phyloP scores from a whole-genome alignment of 2,797 vertebrate species.

The Chrosomus eos region DNA sequence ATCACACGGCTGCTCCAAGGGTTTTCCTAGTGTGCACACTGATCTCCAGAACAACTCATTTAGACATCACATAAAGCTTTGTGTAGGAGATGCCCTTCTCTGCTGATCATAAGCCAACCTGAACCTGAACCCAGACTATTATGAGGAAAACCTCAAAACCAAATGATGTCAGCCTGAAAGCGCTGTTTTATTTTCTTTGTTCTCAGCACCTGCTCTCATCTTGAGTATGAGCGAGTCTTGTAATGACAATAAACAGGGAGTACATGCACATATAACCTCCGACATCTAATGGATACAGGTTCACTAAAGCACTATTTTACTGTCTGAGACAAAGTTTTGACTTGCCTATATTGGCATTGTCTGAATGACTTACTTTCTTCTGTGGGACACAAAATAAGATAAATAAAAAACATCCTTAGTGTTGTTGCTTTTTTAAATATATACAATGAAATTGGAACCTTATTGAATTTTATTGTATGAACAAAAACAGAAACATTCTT shows the following conservation, averaged over 20 bases:
- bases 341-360: not conserved
- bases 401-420: too few relatives aligned
- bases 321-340: not conserved
- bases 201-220: not conserved
- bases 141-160: conserved; percentile 14
- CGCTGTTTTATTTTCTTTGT: conserved; percentile 21
- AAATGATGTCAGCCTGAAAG: conserved; percentile 34
- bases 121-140: conserved; percentile 19
- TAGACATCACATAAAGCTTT: conserved; percentile 9
- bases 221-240: not conserved
- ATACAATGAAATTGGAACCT: not conserved
- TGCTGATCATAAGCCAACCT: conserved; percentile 14
- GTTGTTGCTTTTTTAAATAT: too few relatives aligned
- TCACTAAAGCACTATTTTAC: not conserved
- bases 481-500: not conserved
- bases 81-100: conserved; percentile 18
- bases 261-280: not conserved
- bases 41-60: conserved; percentile 14
- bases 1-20: conserved; percentile 9
- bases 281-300: conserved; percentile 14
- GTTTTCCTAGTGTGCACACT: conserved; percentile 8
- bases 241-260: conserved; percentile 12
- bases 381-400: not conserved
- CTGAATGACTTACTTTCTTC: not conserved
- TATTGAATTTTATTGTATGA: not conserved